These are phyloP conservation scores for Chelonus insularis DNA, from an alignment of 1,140 invertebrate genomes.

Conservation along the genomic window DNA sequence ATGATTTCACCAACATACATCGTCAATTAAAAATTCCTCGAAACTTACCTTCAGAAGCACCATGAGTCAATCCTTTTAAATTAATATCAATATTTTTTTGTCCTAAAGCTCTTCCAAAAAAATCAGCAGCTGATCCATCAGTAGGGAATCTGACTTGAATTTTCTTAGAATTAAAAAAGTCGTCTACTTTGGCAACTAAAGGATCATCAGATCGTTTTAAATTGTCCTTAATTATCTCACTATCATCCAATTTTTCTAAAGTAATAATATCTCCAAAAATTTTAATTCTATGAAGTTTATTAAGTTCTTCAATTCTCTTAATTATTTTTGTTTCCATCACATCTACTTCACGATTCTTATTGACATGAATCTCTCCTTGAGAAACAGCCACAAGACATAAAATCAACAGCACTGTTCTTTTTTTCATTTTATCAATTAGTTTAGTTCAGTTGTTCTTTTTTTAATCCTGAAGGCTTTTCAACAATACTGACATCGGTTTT, in stretches of 20 bases:
- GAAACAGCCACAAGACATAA: slow-evolving; percentile 28
- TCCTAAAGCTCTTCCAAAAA: slow-evolving; percentile 52
- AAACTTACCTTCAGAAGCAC: slow-evolving; percentile 53
- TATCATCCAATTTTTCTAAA: slow-evolving; percentile 43
- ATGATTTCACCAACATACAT: too few relatives aligned
- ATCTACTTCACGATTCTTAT: slow-evolving; percentile 29
- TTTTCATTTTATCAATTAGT: slow-evolving; percentile 33
- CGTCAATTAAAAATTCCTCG: neutral
- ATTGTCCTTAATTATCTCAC: neutral
- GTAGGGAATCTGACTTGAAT: slow-evolving; percentile 45
- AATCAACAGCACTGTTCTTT: slow-evolving; percentile 31
- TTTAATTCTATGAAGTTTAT: slow-evolving; percentile 39
- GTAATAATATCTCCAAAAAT: slow-evolving; percentile 50
- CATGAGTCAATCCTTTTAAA: slow-evolving; percentile 42
- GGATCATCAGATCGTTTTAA: slow-evolving; percentile 38
- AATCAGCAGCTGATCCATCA: slow-evolving; percentile 50
- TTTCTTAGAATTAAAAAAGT: slow-evolving; percentile 46
- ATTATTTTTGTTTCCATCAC: slow-evolving; percentile 41
- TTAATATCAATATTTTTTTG: slow-evolving; percentile 46
- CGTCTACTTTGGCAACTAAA: slow-evolving; percentile 48
- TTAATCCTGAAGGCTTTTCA: neutral
- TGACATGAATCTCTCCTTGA: slow-evolving; percentile 21
- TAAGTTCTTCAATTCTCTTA: slow-evolving; percentile 46
- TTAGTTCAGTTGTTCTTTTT: neutral
- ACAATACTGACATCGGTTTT: slow-evolving; percentile 34